These are phyloP conservation scores for Crematogaster levior DNA, from an alignment of 2,888 invertebrate species.

Conservation along the genomic window DNA sequence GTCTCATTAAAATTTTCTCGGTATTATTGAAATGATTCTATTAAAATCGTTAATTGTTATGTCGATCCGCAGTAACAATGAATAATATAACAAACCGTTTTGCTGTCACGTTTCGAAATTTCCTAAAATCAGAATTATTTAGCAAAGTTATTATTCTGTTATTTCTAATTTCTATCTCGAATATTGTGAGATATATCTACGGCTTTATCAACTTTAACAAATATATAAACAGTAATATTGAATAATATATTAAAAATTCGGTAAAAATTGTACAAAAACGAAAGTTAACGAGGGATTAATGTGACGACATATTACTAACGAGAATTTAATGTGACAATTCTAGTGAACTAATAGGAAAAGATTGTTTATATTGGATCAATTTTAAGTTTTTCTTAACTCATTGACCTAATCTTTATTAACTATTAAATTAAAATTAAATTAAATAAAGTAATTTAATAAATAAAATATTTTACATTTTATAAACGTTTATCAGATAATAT, in stretches of 20 bases:
- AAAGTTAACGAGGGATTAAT: not conserved
- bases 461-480: too few relatives aligned
- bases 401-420: too few relatives aligned
- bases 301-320: not conserved
- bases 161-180: not conserved
- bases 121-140: not conserved
- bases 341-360: too few relatives aligned
- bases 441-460: too few relatives aligned
- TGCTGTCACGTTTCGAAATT: not conserved
- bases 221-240: not conserved
- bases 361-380: too few relatives aligned
- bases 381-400: too few relatives aligned
- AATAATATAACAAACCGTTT: not conserved
- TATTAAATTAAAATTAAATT: too few relatives aligned
- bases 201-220: not conserved
- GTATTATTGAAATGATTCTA: slow-evolving; percentile 17
- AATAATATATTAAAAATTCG: not conserved
- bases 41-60: slow-evolving; percentile 16
- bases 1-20: slow-evolving; percentile 38
- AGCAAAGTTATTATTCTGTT: slow-evolving; percentile 1
- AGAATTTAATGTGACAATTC: not conserved
- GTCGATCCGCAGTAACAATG: not conserved
- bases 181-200: not conserved
- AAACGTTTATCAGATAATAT: too few relatives aligned
- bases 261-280: not conserved